Evolutionary conservation across 1,140 invertebrate species (phyloP).

Genomic region (Tetraneura akinire): DNA sequence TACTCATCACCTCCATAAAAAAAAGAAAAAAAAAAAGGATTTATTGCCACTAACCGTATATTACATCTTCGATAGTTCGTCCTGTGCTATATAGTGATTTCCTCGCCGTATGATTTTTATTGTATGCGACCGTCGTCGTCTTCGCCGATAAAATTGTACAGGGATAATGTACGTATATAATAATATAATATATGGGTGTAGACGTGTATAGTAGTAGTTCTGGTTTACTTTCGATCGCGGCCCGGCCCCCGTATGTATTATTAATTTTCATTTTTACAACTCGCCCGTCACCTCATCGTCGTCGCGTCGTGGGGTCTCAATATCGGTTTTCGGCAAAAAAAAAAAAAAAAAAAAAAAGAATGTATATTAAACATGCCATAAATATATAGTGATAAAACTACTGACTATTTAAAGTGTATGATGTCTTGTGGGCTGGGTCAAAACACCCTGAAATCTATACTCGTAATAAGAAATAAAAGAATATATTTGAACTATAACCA

Average conservation of each 20-base stretch:
- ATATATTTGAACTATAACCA: too few relatives aligned
- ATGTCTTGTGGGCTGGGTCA: too few relatives aligned
- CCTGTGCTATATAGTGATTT: conserved; percentile 3
- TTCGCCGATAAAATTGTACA: conserved; percentile 26
- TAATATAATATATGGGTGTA: too few relatives aligned
- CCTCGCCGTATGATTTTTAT: neutral
- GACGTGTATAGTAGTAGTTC: neutral
- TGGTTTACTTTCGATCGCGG: conserved; percentile 39
- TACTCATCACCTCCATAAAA: conserved; percentile 42
- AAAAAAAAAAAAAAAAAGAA: neutral
- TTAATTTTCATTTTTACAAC: conserved; percentile 36
- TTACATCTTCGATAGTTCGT: conserved; percentile 34
- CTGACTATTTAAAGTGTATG: too few relatives aligned
- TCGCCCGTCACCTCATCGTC: neutral
- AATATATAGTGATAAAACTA: neutral
- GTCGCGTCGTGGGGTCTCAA: neutral
- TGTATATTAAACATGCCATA: too few relatives aligned
- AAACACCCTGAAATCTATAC: too few relatives aligned
- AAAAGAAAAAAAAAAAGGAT: conserved; percentile 37
- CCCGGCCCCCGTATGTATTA: neutral
- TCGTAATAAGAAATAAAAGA: too few relatives aligned
- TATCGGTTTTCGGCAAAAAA: neutral
- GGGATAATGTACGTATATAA: neutral
- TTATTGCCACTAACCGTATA: conserved; percentile 38
- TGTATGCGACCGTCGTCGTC: neutral